Percentiles rank a stretch among this genome's conserved stretches.
Conservation (phyloP, 1,140 invertebrate species). For the Vanessa tameamea region DNA sequence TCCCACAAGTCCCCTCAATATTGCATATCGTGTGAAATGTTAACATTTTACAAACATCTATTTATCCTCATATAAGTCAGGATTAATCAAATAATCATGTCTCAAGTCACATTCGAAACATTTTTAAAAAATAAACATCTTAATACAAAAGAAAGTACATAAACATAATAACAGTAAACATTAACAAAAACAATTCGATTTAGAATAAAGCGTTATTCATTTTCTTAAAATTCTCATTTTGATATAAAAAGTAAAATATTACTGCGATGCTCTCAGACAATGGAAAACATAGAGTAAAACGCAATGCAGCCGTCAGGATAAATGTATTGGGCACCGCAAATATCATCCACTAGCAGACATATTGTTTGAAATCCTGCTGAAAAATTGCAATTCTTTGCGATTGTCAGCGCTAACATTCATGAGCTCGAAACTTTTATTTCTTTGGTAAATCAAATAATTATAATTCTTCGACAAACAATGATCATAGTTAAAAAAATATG, state of each 20-base stretch:
- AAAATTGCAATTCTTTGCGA: slow-evolving; percentile 50
- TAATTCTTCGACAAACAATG: not conserved
- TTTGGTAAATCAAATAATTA: not conserved
- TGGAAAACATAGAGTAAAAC: slow-evolving; percentile 64
- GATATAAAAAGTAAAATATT: slow-evolving; percentile 61
- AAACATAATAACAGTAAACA: not conserved
- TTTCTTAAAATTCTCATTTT: slow-evolving; percentile 42
- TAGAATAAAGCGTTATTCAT: slow-evolving; percentile 24
- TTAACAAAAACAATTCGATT: slow-evolving; percentile 12
- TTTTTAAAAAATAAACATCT: not conserved
- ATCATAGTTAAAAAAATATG: not conserved
- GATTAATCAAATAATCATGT: no score
- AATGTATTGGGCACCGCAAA: slow-evolving; percentile 71
- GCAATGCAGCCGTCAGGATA: slow-evolving; percentile 55
- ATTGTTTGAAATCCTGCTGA: slow-evolving; percentile 64
- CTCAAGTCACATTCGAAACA: not conserved
- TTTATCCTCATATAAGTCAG: no score
- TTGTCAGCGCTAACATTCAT: slow-evolving; percentile 8
- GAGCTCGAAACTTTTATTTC: slow-evolving; percentile 1
- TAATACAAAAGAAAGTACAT: slow-evolving; percentile 1
- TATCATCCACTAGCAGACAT: slow-evolving; percentile 61
- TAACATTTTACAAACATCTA: no score
- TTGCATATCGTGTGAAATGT: no score
- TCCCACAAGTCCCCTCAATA: not conserved
- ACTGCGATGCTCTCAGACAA: slow-evolving; percentile 69